Evolutionary conservation across 2,113 vertebrate genomes (phyloP).

Genomic region (Recurvirostra avosetta): DNA sequence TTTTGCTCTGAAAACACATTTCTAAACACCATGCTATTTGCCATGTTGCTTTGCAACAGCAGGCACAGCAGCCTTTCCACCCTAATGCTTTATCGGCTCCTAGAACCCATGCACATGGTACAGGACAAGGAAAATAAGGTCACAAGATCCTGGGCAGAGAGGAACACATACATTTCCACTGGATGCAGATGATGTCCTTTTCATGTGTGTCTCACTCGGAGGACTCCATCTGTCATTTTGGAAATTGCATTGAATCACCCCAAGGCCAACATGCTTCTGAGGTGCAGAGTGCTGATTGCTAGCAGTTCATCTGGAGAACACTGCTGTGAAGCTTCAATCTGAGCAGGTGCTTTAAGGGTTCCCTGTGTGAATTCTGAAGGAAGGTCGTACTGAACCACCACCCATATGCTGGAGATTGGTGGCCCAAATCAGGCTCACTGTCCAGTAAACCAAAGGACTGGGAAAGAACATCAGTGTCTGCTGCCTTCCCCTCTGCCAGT

Average conservation of each 20-base stretch:
- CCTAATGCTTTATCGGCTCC: neutral
- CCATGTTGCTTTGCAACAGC: neutral
- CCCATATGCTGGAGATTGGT: neutral
- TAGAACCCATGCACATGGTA: neutral
- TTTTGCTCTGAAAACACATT: neutral
- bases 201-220: neutral
- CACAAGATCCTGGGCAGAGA: neutral
- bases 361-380: neutral
- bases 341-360: neutral
- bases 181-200: neutral
- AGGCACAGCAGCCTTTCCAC: neutral
- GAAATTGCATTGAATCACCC: neutral
- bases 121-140: neutral
- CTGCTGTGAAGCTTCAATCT: neutral
- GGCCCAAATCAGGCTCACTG: neutral
- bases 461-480: neutral
- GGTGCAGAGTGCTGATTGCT: neutral
- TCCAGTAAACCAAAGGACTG: neutral
- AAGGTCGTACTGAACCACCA: neutral
- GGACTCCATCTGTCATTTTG: neutral
- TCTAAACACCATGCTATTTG: neutral
- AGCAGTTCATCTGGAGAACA: neutral
- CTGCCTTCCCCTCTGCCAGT: neutral
- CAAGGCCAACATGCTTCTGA: neutral
- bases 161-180: neutral